A percentile compares a stretch with the other conserved stretches of the same genome.
These are phyloP conservation scores for Cryptomyrus ogoouensis DNA, from an alignment of 2,113 vertebrate genomes.

Conservation along the genomic window DNA sequence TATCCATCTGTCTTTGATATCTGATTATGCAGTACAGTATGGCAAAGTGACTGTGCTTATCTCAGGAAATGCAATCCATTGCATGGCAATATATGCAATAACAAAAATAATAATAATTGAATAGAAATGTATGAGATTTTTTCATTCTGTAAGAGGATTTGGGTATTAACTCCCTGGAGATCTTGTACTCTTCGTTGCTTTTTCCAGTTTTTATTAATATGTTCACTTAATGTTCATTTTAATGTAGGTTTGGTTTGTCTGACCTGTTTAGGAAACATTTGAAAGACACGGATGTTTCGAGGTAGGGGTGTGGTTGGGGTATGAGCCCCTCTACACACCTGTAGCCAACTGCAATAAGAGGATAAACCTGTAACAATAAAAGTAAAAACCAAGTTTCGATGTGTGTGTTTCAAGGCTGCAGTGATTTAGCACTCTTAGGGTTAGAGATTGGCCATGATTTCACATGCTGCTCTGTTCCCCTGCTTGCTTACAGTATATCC, in stretches of 20 bases:
- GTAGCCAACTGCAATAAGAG: neutral
- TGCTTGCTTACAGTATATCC: neutral
- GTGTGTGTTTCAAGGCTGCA: neutral
- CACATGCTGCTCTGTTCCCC: neutral
- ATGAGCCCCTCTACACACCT: neutral
- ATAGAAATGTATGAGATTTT: neutral
- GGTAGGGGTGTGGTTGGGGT: neutral
- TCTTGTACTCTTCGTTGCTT: neutral
- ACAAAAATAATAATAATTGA: neutral
- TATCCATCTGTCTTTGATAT: neutral
- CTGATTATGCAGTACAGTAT: neutral
- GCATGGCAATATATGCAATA: neutral
- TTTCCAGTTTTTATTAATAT: neutral
- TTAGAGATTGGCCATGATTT: neutral
- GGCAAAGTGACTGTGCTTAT: neutral
- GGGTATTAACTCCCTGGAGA: neutral
- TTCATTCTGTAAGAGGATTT: neutral
- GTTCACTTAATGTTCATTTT: neutral
- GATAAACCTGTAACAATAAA: neutral
- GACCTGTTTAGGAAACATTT: neutral
- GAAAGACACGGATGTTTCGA: neutral
- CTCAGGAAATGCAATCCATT: neutral
- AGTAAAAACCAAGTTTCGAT: neutral
- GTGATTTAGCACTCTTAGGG: neutral
- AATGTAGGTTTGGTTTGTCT: neutral